Conservation (phyloP, 2,797 vertebrate species). For the Trachurus trachurus region DNA sequence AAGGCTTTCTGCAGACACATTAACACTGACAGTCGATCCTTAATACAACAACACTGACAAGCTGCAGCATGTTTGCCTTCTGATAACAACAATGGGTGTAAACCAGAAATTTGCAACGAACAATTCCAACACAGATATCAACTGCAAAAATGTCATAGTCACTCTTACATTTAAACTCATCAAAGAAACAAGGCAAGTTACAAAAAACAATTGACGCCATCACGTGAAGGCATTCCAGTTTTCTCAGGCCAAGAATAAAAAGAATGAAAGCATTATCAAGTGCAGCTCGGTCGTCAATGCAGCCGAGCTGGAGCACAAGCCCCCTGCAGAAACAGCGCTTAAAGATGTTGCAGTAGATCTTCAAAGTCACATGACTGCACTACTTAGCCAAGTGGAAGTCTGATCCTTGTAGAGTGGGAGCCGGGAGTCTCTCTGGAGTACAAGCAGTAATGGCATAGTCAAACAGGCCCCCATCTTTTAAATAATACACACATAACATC, state of each 20-base stretch:
- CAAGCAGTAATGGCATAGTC: conserved; percentile 72
- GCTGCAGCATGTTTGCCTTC: background rate
- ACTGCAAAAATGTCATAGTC: background rate
- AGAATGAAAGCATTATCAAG: conserved; percentile 35
- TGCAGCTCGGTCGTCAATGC: conserved; percentile 17
- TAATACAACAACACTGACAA: conserved; percentile 26
- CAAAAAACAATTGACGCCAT: conserved; percentile 20
- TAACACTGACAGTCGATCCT: conserved; percentile 21
- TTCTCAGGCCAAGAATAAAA: conserved; percentile 13
- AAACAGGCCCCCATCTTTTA: conserved; percentile 66
- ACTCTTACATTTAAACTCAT: conserved; percentile 4
- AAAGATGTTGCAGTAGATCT: conserved; percentile 68
- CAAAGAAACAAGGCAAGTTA: background rate
- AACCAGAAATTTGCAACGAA: conserved; percentile 10
- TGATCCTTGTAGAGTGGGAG: conserved; percentile 68
- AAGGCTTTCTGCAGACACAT: conserved; percentile 51
- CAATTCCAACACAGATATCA: background rate
- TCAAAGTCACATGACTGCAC: conserved; percentile 68
- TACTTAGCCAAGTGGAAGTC: conserved; percentile 80
- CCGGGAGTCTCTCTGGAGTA: conserved; percentile 67
- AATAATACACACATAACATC: conserved; percentile 69
- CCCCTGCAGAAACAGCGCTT: conserved; percentile 51
- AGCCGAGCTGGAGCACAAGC: conserved; percentile 32
- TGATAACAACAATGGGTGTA: background rate
- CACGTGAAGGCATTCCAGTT: conserved; percentile 26